These are phyloP conservation scores for Ylistrum balloti DNA, from an alignment of 1,140 invertebrate species.

Conservation along the genomic window DNA sequence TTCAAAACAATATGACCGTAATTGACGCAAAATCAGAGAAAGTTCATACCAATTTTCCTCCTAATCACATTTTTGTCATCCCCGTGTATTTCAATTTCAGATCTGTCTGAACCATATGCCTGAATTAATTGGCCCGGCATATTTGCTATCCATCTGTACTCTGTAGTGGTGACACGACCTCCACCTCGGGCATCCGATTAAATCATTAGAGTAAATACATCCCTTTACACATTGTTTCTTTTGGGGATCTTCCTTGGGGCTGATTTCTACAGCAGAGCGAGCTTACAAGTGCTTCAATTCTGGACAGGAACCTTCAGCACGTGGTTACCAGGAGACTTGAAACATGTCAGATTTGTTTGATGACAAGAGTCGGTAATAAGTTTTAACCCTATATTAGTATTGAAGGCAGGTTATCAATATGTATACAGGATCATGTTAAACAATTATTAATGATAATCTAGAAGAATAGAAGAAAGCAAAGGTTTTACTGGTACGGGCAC, in stretches of 20 bases:
- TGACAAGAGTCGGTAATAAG: too few species aligned
- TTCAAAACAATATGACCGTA: constrained; percentile 39
- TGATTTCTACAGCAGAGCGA: background rate
- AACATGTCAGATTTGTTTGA: background rate
- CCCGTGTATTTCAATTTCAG: constrained; percentile 15
- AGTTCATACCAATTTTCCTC: constrained; percentile 16
- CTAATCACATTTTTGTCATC: constrained; percentile 39
- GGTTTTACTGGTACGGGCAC: too few species aligned
- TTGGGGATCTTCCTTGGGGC: background rate
- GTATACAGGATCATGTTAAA: too few species aligned
- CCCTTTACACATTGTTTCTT: constrained; percentile 33
- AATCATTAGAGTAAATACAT: background rate
- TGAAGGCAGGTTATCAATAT: too few species aligned
- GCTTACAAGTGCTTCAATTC: background rate
- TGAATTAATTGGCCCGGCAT: background rate
- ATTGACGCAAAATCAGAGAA: constrained; percentile 32
- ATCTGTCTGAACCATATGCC: background rate
- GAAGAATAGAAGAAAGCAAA: too few species aligned
- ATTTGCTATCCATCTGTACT: background rate
- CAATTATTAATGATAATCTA: too few species aligned
- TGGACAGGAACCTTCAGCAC: background rate
- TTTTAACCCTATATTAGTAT: too few species aligned
- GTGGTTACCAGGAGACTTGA: background rate
- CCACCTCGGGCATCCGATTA: constrained; percentile 6
- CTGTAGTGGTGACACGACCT: background rate